Base-by-base conservation (phyloP, 2,888 invertebrate species). In the Scotopteryx bipunctaria region DNA sequence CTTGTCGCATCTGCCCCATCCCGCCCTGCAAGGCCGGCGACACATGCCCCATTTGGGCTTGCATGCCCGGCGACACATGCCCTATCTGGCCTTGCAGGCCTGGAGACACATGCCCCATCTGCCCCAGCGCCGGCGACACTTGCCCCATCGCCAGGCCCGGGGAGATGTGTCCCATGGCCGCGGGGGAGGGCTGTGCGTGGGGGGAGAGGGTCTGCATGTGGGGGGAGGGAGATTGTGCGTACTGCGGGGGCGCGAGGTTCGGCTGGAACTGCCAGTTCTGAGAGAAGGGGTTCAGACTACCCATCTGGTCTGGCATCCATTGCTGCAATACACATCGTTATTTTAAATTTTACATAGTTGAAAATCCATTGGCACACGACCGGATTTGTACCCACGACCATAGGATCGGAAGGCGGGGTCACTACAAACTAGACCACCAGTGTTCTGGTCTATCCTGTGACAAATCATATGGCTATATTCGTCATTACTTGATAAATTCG, bases 141-240 rank as follows among this genome's bases (percentile, higher is more conserved):
- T 46, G 41, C 0, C 45, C 46, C 48, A 42, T 25, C 3, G 13
- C 36, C 5, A 16, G 21, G n/a, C 14, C 15, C 37, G 55, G 42
- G 25, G 58, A 36, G 35, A 32, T 15, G 14, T 37, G 43, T 0
- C 43, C 44, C 55, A 57, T 21, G 1, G 4, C n/a, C n/a, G n/a
- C 9, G 3, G 21, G 61, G 66, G 9, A 63, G 46, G n/a, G n/a
- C n/a, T n/a, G n/a, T n/a, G n/a, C n/a, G 42, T 15, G 58, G 59
- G 4, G 65, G 31, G 71, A 63, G 50, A 66, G 45, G 9, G n/a
- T 16, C 9, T 27, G 47, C 21, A 42, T 51, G 46, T 56, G 55
- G 32, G 41, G 40, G 33, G 55, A 43, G 8, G 51, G 51, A 3
- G 42, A 14, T 5, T 8, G 38, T 14, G 42, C 6, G 45, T 52